phyloP scores from a whole-genome alignment of 2,113 vertebrate genomes.

The Gadus macrocephalus region DNA sequence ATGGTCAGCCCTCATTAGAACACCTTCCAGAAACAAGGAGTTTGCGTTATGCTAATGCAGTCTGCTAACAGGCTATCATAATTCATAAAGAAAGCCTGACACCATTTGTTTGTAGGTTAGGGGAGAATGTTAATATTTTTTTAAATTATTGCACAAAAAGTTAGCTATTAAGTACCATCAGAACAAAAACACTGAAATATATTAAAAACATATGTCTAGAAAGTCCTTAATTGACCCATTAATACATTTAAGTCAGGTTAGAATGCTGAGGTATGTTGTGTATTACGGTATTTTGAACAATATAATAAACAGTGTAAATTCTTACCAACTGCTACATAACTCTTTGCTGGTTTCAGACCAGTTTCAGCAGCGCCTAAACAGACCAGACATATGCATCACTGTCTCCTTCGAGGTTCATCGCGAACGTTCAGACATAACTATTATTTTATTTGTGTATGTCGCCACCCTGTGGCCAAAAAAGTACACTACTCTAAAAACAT shows the following conservation, averaged over 20 bases:
- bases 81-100: neutral
- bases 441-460: constrained; percentile 14
- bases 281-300: too few species aligned
- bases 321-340: constrained; percentile 46
- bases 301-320: neutral
- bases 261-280: too few species aligned
- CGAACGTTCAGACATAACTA: neutral
- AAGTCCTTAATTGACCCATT: too few species aligned
- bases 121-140: neutral
- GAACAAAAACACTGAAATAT: too few species aligned
- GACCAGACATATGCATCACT: neutral
- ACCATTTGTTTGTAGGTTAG: neutral
- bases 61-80: neutral
- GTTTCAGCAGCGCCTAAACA: constrained; percentile 47
- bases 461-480: constrained; percentile 41
- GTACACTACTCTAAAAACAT: neutral
- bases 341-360: constrained; percentile 62
- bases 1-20: neutral
- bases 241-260: too few species aligned
- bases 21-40: neutral
- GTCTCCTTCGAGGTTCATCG: neutral
- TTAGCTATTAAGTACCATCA: too few species aligned
- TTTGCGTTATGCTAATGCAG: neutral
- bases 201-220: too few species aligned
- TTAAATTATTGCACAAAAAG: too few species aligned